Evolutionary conservation across 2,888 invertebrate genomes (phyloP), one percentile per base, ranked within the genome.

Genomic region (Drosophila bunnanda): DNA sequence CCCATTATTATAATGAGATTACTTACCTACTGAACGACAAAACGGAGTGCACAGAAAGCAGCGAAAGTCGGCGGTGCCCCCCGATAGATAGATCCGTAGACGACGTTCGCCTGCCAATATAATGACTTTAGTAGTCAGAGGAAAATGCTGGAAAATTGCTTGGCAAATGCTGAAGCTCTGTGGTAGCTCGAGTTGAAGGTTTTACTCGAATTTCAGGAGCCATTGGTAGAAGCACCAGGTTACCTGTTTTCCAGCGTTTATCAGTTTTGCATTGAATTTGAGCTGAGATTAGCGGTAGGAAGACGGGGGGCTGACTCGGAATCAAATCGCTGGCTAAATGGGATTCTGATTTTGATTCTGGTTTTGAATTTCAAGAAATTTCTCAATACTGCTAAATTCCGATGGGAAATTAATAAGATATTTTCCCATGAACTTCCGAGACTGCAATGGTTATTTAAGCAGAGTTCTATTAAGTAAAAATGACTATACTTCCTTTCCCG

Each of bases 1-100:
- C 90, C 90, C 91, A 91, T 91, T 91, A 91, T 90, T 89, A 90
- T 91, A 91, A 91, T 91, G 91, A 90, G 91, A 91, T 91, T 91
- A 91, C 88, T 89, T 89, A 90, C 90, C 90, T 89, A 88, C 88
- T 90, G 89, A 90, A 89, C 89, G 88, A 89, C 85, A 88, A 82
- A 89, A 78, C 78, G 82, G 71, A 84, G 85, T 72, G 70, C 60
- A 68, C 36, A 53, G 36, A 59, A 34, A 61, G 54, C 70, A 73
- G 15, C 15, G 50, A 32, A 20, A 15, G 32, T 32, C 32, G 73
- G 68, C 74, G 80, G 62, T 28, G 17, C 55, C 53, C 36, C 48
- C 44, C 39, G 6, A n/a, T 38, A 48, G 43, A 57, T 30, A 55
- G 50, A 52, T 32, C 34, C 34, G 50, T 61, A 54, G 30, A 25